Evolutionary conservation across 2,797 vertebrate species (phyloP).

Genomic region (Chrosomus eos): DNA sequence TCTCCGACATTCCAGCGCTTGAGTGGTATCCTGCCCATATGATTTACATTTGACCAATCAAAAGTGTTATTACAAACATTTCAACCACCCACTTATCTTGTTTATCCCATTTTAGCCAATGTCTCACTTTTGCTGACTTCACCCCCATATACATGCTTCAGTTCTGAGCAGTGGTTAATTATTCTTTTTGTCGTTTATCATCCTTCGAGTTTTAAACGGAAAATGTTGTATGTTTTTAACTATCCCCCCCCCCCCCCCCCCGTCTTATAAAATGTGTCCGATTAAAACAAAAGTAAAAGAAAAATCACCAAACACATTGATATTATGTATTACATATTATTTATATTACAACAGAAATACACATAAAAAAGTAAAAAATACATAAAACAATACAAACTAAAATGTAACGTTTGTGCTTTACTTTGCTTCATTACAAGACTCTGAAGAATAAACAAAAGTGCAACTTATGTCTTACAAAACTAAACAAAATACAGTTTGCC

Average conservation of each 20-base stretch:
- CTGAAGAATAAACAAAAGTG: conserved; percentile 40
- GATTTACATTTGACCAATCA: too few relatives aligned
- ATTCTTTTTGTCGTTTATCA: not conserved
- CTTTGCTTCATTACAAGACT: conserved; percentile 1
- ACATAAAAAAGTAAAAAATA: not conserved
- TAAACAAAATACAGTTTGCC: not conserved
- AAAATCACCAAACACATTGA: not conserved
- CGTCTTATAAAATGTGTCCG: not conserved
- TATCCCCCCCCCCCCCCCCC: not conserved
- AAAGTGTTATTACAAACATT: too few relatives aligned
- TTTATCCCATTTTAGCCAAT: too few relatives aligned
- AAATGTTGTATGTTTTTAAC: not conserved
- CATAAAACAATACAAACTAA: conserved; percentile 10
- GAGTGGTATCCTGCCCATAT: too few relatives aligned
- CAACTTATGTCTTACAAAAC: not conserved
- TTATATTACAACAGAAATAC: not conserved
- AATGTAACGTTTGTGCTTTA: conserved; percentile 18
- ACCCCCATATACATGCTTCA: not conserved
- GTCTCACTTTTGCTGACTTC: too few relatives aligned
- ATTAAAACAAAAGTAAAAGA: too few relatives aligned
- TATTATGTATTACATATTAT: not conserved
- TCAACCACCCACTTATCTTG: too few relatives aligned
- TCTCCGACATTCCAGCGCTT: too few relatives aligned
- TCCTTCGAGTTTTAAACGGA: not conserved
- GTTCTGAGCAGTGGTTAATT: not conserved